phyloP scores from a whole-genome alignment of 2,888 invertebrate species.

The Portevinia maculata region DNA sequence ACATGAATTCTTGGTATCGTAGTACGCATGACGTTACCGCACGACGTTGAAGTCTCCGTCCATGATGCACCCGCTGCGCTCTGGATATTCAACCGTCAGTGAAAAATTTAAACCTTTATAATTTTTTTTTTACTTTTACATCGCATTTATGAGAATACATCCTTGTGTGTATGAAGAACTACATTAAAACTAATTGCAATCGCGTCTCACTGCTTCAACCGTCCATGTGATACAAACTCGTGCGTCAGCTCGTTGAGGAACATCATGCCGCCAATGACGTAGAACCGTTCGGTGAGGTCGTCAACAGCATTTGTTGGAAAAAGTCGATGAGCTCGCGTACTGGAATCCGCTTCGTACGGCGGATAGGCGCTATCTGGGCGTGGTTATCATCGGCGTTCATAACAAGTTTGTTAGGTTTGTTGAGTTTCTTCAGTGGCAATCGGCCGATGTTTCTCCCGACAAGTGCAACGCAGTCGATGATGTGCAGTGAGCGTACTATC shows the following conservation, averaged over 20 bases:
- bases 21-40: too few species aligned
- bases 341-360: constrained; percentile 79
- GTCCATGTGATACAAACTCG: constrained; percentile 75
- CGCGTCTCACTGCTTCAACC: constrained; percentile 4
- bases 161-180: constrained; percentile 15
- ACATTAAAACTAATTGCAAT: not conserved
- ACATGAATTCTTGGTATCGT: too few species aligned
- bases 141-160: constrained; percentile 9
- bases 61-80: too few species aligned
- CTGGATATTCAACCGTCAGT: too few species aligned
- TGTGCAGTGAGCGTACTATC: constrained; percentile 86
- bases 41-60: too few species aligned
- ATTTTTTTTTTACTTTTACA: not conserved
- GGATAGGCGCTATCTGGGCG: constrained; percentile 76
- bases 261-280: constrained; percentile 81
- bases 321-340: constrained; percentile 78
- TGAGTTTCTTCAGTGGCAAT: constrained; percentile 84
- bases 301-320: constrained; percentile 79
- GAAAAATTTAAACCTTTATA: too few species aligned
- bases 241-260: constrained; percentile 79
- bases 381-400: constrained; percentile 74
- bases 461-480: constrained; percentile 90
- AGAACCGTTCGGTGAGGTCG: constrained; percentile 78
- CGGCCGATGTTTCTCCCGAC: constrained; percentile 88
- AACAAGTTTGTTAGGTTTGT: constrained; percentile 79